These are phyloP conservation scores for Drosophila arawakana DNA, from an alignment of 1,140 invertebrate species.

Conservation along the genomic window DNA sequence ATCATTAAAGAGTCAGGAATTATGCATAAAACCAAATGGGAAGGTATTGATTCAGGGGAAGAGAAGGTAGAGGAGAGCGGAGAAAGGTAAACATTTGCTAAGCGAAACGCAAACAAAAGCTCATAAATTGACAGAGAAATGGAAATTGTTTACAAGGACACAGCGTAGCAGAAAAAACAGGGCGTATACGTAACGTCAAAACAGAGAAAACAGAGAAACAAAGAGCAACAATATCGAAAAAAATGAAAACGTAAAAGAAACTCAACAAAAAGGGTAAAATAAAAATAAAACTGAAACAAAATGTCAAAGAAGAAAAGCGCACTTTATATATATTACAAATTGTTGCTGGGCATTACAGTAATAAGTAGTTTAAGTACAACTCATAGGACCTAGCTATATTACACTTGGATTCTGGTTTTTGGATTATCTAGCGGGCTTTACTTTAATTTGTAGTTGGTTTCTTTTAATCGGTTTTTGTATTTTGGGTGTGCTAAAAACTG, in stretches of 20 bases:
- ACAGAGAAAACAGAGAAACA: slow-evolving; percentile 40
- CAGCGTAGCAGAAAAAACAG: slow-evolving; percentile 61
- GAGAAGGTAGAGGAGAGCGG: not conserved
- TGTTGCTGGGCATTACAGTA: slow-evolving; percentile 67
- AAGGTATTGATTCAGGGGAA: not conserved
- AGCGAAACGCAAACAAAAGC: slow-evolving; percentile 81
- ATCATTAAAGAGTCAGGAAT: slow-evolving; percentile 39
- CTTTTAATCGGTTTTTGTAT: slow-evolving; percentile 13
- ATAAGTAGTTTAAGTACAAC: slow-evolving; percentile 49
- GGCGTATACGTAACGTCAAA: slow-evolving; percentile 64
- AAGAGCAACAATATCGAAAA: slow-evolving; percentile 17
- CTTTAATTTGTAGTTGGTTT: slow-evolving; percentile 25
- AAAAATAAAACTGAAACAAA: slow-evolving; percentile 25
- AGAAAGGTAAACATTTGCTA: slow-evolving; percentile 77
- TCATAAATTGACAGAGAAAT: slow-evolving; percentile 75
- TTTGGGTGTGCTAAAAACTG: slow-evolving; percentile 45
- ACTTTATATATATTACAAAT: slow-evolving; percentile 59
- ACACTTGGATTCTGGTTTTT: slow-evolving; percentile 43
- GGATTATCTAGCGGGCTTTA: too few species aligned
- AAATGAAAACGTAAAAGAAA: slow-evolving; percentile 12
- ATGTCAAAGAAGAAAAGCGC: slow-evolving; percentile 61
- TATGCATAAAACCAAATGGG: slow-evolving; percentile 42
- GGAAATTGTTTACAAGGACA: slow-evolving; percentile 69
- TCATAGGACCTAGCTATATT: slow-evolving; percentile 70
- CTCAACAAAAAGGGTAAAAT: slow-evolving; percentile 15